Conservation (phyloP, 2,797 vertebrate genomes). For the Lagocephalus sceleratus region DNA sequence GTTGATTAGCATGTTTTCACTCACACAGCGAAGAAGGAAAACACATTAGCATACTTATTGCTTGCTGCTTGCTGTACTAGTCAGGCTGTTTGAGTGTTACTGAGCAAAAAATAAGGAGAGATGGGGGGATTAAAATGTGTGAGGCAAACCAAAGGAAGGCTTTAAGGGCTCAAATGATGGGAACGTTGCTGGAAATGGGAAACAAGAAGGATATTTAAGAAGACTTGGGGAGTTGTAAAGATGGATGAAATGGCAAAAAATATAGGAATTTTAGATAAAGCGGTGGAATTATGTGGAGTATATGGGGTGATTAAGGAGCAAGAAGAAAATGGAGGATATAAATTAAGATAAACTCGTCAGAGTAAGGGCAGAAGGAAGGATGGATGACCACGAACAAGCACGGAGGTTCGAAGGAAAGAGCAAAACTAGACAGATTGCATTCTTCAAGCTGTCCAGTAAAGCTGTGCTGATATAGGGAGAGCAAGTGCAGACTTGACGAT, state of each 20-base stretch:
- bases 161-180: slow-evolving; percentile 3
- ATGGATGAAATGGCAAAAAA: slow-evolving; percentile 15
- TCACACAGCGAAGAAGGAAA: slow-evolving; percentile 13
- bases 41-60: slow-evolving; percentile 28
- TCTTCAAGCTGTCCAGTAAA: no score
- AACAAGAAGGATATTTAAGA: not conserved
- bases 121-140: slow-evolving; percentile 17
- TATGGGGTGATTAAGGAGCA: not conserved
- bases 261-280: not conserved
- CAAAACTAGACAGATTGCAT: slow-evolving; percentile 31
- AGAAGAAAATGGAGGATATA: slow-evolving; percentile 18
- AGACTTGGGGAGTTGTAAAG: not conserved
- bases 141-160: slow-evolving; percentile 14
- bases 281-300: slow-evolving; percentile 1
- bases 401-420: slow-evolving; percentile 1
- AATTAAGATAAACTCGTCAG: slow-evolving; percentile 37
- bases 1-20: slow-evolving; percentile 19
- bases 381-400: slow-evolving; percentile 26
- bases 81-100: slow-evolving; percentile 4
- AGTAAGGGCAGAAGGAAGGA: slow-evolving; percentile 26
- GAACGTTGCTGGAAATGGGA: not conserved
- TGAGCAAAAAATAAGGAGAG: slow-evolving; percentile 32
- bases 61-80: slow-evolving; percentile 1
- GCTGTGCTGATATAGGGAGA: no score
- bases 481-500: not conserved